phyloP scores from a whole-genome alignment of 2,113 vertebrate genomes.

The Rostratula benghalensis region DNA sequence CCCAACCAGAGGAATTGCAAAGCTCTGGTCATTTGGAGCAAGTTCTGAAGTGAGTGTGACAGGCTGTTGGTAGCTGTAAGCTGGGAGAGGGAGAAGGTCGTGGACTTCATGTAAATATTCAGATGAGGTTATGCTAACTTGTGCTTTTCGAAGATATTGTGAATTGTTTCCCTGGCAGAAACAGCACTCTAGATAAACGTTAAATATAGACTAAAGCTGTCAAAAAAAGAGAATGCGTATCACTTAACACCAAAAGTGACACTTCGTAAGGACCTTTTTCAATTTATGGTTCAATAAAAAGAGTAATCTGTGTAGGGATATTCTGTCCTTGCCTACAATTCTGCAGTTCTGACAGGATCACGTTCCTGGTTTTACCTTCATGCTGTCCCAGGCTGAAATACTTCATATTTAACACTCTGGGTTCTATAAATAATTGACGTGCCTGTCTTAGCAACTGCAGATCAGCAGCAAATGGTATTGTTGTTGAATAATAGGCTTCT shows the following conservation, averaged over 20 bases:
- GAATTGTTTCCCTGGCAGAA: neutral
- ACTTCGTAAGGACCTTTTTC: neutral
- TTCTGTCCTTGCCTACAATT: constrained; percentile 31
- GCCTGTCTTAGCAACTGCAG: constrained; percentile 61
- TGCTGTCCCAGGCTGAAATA: constrained; percentile 68
- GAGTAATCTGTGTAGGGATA: neutral
- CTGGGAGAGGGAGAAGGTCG: neutral
- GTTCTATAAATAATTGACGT: constrained; percentile 72
- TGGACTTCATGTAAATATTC: neutral
- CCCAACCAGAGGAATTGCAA: neutral
- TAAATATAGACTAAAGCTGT: neutral
- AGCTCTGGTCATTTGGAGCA: neutral
- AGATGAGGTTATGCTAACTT: neutral
- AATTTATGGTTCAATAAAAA: constrained; percentile 43
- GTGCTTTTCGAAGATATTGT: neutral
- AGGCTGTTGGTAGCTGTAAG: neutral
- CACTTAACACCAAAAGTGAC: constrained; percentile 1
- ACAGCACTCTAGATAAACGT: neutral
- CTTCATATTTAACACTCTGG: constrained; percentile 74
- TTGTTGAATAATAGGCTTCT: constrained; percentile 66
- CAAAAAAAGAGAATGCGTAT: neutral
- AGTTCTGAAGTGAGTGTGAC: neutral
- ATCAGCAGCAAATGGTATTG: constrained; percentile 70
- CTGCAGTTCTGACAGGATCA: constrained; percentile 59
- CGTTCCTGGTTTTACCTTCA: constrained; percentile 59